These are phyloP conservation scores for Oscheius sp. DNA, from an alignment of 2,888 invertebrate genomes.

Conservation along the genomic window DNA sequence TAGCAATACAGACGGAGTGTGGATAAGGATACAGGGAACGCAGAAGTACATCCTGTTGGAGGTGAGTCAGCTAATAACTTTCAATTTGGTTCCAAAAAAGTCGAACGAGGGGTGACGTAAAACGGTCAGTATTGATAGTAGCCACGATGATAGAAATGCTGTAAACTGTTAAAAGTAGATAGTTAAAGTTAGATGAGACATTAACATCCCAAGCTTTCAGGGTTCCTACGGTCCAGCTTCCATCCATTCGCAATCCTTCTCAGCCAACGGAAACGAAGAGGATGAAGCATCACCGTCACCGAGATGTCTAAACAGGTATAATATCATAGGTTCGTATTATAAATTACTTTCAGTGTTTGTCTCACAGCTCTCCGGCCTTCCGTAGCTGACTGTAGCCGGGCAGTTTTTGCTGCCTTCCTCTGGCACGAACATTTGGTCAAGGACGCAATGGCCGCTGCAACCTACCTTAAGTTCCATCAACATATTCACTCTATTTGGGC, in stretches of 20 bases:
- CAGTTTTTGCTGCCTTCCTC: conserved; percentile 92
- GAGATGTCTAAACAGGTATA: conserved; percentile 4
- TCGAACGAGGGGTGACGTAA: too few species aligned
- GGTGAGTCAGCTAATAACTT: conserved; percentile 12
- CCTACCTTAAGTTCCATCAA: conserved; percentile 87
- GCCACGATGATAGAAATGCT: too few species aligned
- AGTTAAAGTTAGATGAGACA: too few species aligned
- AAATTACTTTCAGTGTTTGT: neutral
- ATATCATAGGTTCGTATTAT: neutral
- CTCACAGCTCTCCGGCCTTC: conserved; percentile 60
- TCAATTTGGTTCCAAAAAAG: neutral
- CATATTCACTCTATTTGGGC: conserved; percentile 65
- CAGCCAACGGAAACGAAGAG: conserved; percentile 62
- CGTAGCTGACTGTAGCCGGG: conserved; percentile 77
- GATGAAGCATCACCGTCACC: conserved; percentile 43
- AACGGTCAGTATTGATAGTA: too few species aligned
- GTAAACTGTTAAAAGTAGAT: too few species aligned
- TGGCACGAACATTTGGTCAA: conserved; percentile 98
- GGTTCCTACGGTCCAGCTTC: conserved; percentile 40
- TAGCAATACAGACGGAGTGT: conserved; percentile 61
- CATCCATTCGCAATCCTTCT: conserved; percentile 51
- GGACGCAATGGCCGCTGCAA: conserved; percentile 97
- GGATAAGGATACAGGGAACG: conserved; percentile 56
- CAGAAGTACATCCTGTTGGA: conserved; percentile 61
- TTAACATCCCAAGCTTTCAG: conserved; percentile 14